Percentiles rank a stretch among this genome's conserved stretches.
Conservation (phyloP, 2,888 invertebrate genomes). For the Psylliodes chrysocephalus region DNA sequence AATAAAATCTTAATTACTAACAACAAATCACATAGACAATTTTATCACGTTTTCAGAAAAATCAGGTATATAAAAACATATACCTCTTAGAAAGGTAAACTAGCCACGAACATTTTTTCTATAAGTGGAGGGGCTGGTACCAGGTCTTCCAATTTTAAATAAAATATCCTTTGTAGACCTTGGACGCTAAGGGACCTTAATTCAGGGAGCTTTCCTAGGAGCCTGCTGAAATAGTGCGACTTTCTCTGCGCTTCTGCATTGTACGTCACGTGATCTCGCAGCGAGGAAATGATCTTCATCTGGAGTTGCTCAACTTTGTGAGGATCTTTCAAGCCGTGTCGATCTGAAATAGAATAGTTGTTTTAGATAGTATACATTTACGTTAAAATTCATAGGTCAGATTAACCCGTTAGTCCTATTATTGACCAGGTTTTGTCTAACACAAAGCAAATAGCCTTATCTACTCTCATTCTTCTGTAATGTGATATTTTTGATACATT, state of each 20-base stretch:
- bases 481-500: not conserved
- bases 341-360: constrained; percentile 83
- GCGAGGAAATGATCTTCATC: constrained; percentile 94
- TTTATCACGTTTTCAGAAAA: constrained; percentile 58
- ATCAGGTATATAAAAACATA: constrained; percentile 24
- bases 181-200: constrained; percentile 92
- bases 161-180: constrained; percentile 93
- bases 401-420: constrained; percentile 1
- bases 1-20: constrained; percentile 29
- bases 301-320: constrained; percentile 94
- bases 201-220: constrained; percentile 92
- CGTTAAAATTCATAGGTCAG: too few species aligned
- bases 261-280: constrained; percentile 95
- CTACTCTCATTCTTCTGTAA: not conserved
- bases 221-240: constrained; percentile 92
- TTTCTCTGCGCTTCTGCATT: constrained; percentile 89
- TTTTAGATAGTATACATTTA: too few species aligned
- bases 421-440: not conserved
- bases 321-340: constrained; percentile 92
- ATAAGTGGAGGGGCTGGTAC: constrained; percentile 93
- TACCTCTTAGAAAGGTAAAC: constrained; percentile 84
- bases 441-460: not conserved
- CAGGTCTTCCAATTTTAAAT: constrained; percentile 90
- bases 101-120: constrained; percentile 95
- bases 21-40: constrained; percentile 62